phyloP scores from a whole-genome alignment of 2,113 vertebrate genomes.

The Donacobius atricapilla region DNA sequence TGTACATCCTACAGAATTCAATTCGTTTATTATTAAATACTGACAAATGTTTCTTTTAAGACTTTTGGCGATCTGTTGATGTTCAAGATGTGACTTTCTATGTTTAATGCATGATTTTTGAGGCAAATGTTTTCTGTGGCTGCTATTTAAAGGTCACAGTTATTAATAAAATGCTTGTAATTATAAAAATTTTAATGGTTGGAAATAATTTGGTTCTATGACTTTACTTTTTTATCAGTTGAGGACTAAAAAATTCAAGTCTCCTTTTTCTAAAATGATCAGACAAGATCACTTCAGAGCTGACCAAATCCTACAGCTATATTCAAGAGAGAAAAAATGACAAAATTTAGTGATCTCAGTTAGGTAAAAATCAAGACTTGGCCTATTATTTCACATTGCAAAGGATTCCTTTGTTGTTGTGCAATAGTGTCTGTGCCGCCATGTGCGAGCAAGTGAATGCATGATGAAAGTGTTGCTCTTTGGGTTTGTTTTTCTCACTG shows the following conservation, averaged over 20 bases:
- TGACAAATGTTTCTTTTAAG: not conserved
- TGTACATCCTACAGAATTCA: not conserved
- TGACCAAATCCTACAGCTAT: not conserved
- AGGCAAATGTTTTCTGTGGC: not conserved
- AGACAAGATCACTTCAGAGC: not conserved
- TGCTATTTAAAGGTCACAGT: not conserved
- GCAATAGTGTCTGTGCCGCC: not conserved
- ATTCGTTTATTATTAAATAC: not conserved
- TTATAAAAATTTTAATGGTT: not conserved
- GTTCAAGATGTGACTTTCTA: not conserved
- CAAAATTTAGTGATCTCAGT: not conserved
- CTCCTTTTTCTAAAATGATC: not conserved
- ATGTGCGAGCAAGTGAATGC: not conserved
- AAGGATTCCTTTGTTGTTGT: not conserved
- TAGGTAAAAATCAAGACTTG: not conserved
- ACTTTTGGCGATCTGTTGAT: not conserved
- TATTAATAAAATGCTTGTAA: not conserved
- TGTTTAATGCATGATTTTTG: not conserved
- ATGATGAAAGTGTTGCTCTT: not conserved
- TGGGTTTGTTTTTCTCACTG: not conserved
- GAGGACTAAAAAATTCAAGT: not conserved
- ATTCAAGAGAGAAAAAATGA: not conserved
- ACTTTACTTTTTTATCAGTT: not conserved
- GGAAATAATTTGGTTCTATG: not conserved
- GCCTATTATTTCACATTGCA: not conserved